Evolutionary conservation across 1,140 invertebrate genomes (phyloP).

Genomic region (Ostrea denselamellosa): DNA sequence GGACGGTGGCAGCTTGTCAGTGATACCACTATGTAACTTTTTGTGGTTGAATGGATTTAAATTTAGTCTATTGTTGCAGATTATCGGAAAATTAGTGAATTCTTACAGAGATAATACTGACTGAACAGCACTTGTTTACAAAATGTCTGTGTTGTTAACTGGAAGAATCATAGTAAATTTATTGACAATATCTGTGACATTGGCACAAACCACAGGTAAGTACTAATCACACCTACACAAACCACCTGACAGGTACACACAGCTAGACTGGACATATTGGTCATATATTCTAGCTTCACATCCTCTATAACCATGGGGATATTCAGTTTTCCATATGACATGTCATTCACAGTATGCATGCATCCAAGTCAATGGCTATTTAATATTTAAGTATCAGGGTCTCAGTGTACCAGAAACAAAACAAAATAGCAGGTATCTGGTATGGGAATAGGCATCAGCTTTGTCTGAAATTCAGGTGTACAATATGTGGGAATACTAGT

Average conservation of each 20-base stretch:
- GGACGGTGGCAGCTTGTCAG: background rate
- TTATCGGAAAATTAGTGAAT: background rate
- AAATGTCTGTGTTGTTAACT: conserved; percentile 33
- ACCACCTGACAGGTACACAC: background rate
- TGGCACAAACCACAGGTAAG: conserved; percentile 40
- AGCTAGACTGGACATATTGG: background rate
- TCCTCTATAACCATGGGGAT: background rate
- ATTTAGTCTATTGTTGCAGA: background rate
- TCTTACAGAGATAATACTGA: background rate
- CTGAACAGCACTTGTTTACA: background rate
- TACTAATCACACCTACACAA: background rate
- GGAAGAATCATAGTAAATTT: background rate
- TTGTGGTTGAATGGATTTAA: background rate
- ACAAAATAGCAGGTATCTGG: too few relatives aligned
- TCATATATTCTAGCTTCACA: too few relatives aligned
- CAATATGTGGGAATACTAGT: too few relatives aligned
- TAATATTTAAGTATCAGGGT: too few relatives aligned
- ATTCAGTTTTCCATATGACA: too few relatives aligned
- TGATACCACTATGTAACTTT: background rate
- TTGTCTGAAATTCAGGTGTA: too few relatives aligned
- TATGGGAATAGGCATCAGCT: too few relatives aligned
- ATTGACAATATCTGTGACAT: conserved; percentile 18
- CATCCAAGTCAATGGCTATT: too few relatives aligned
- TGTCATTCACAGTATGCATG: too few relatives aligned
- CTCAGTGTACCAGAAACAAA: too few relatives aligned